phyloP scores from a whole-genome alignment of 2,113 vertebrate genomes.

The Indri indri region DNA sequence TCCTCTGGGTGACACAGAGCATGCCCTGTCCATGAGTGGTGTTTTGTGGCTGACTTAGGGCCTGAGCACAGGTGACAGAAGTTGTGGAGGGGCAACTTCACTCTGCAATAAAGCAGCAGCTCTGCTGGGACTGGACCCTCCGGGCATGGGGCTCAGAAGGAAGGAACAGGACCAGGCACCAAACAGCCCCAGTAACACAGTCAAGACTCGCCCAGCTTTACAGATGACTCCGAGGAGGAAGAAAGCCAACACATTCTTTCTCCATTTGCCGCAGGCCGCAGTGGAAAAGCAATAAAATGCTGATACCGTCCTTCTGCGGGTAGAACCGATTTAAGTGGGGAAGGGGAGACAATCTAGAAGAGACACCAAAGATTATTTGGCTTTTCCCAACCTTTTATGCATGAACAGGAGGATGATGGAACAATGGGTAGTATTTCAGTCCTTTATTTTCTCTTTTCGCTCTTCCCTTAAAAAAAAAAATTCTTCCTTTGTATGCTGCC shows the following conservation, averaged over 20 bases:
- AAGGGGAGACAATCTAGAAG: neutral
- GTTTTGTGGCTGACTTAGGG: neutral
- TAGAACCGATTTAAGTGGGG: neutral
- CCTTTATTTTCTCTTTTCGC: neutral
- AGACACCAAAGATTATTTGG: neutral
- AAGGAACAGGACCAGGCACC: neutral
- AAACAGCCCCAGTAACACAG: neutral
- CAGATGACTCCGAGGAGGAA: neutral
- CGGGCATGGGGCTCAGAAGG: neutral
- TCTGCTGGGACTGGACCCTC: neutral
- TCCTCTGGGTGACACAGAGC: neutral
- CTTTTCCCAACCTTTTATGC: neutral
- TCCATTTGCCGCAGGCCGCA: neutral
- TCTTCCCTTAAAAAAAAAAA: conserved; percentile 18
- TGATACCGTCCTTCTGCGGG: neutral
- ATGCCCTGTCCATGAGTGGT: rapidly evolving
- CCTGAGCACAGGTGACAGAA: neutral
- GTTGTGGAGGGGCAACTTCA: neutral
- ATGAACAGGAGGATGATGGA: rapidly evolving
- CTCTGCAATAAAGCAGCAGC: too few relatives aligned
- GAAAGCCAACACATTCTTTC: neutral
- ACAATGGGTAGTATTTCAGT: neutral
- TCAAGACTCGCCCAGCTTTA: neutral
- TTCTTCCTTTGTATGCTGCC: conserved; percentile 41
- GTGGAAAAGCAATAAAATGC: neutral